phyloP scores from a whole-genome alignment of 64 coral and sea anemone genomes.

The Montipora sp. region DNA sequence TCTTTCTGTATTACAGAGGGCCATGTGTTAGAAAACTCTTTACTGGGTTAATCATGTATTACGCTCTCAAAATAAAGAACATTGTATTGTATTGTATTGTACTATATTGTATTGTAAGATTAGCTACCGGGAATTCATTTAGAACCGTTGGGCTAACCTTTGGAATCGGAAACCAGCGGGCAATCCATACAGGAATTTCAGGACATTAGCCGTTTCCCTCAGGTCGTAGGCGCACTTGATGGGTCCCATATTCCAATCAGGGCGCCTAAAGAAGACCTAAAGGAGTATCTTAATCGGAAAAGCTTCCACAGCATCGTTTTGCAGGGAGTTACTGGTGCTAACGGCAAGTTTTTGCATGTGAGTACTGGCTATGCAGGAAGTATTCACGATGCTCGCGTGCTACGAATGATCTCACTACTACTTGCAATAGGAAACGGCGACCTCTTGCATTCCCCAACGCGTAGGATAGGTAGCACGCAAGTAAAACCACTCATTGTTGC shows the following conservation, averaged over 20 bases:
- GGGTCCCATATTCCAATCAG: constrained; percentile 6
- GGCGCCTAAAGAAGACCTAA: neutral
- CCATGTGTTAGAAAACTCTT: too few relatives aligned
- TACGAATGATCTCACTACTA: constrained; percentile 29
- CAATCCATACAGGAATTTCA: constrained; percentile 59
- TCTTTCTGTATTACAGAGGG: too few relatives aligned
- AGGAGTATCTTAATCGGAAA: neutral
- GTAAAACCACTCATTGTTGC: constrained; percentile 15
- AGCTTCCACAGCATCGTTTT: constrained; percentile 14
- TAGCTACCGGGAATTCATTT: too few relatives aligned
- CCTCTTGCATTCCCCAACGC: neutral
- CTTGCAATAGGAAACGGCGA: neutral
- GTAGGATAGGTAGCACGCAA: neutral
- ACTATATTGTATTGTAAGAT: too few relatives aligned
- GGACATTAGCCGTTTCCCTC: constrained; percentile 42
- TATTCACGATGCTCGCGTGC: constrained; percentile 13
- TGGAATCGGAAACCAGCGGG: constrained; percentile 19
- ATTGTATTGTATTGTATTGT: too few relatives aligned
- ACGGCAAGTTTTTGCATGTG: constrained; percentile 24
- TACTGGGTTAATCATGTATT: too few relatives aligned
- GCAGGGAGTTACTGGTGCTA: constrained; percentile 15
- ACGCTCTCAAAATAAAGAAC: too few relatives aligned
- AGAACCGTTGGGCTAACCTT: too few relatives aligned
- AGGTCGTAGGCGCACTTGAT: constrained; percentile 61
- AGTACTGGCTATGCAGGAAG: constrained; percentile 28